These are phyloP conservation scores for Eubucco bourcierii DNA, from an alignment of 2,113 vertebrate genomes.

Conservation along the genomic window DNA sequence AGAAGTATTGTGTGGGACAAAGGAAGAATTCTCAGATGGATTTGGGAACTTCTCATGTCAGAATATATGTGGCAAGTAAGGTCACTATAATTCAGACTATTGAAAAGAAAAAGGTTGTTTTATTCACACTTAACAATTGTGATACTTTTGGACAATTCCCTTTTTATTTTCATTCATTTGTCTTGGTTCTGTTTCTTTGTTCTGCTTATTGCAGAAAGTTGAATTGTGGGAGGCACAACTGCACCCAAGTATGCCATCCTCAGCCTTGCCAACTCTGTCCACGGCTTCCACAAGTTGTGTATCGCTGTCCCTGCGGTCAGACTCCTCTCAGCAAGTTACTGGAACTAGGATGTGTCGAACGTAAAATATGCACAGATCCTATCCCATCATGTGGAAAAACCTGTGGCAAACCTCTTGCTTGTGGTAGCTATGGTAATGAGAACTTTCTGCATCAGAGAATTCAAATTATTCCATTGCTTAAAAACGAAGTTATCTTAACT, in stretches of 20 bases:
- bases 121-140: not conserved
- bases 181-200: not conserved
- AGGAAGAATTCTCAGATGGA: constrained; percentile 83
- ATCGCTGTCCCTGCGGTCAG: constrained; percentile 90
- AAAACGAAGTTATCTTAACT: not conserved
- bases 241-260: constrained; percentile 87
- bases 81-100: not conserved
- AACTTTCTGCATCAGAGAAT: not conserved
- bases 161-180: not conserved
- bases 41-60: constrained; percentile 90
- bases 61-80: constrained; percentile 92
- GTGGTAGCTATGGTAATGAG: constrained; percentile 87
- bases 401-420: constrained; percentile 90
- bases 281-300: constrained; percentile 83
- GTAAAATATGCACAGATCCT: constrained; percentile 87
- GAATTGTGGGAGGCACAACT: constrained; percentile 88
- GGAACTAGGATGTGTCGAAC: constrained; percentile 87
- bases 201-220: constrained; percentile 75
- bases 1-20: constrained; percentile 87
- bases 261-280: constrained; percentile 87
- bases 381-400: constrained; percentile 94
- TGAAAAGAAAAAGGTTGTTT: not conserved
- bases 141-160: not conserved
- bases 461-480: not conserved
- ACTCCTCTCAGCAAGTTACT: constrained; percentile 89